Conservation (phyloP, 2,797 vertebrate species). For the Podargus strigoides region DNA sequence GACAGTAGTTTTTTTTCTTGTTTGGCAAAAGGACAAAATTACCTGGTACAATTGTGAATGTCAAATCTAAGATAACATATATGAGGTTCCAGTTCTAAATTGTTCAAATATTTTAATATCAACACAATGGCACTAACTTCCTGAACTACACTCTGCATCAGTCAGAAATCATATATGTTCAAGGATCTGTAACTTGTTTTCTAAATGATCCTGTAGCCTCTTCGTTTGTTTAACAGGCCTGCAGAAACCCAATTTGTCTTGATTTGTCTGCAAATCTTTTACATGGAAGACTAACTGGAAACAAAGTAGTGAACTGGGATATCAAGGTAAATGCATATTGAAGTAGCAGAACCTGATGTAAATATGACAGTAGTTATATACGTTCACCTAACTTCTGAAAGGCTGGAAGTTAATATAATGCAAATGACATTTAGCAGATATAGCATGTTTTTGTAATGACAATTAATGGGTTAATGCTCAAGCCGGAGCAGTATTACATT, state of each 20-base stretch:
- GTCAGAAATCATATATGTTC: neutral
- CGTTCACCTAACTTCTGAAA: neutral
- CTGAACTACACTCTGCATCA: neutral
- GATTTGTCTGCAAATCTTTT: slow-evolving; percentile 91
- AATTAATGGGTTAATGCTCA: neutral
- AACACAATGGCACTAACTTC: neutral
- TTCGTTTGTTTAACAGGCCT: slow-evolving; percentile 79
- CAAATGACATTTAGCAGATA: neutral
- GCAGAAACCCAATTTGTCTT: slow-evolving; percentile 92
- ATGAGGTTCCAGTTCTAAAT: neutral
- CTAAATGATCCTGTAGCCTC: neutral
- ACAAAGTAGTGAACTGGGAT: slow-evolving; percentile 98
- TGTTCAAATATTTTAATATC: neutral
- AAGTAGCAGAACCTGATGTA: neutral
- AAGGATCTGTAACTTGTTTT: neutral
- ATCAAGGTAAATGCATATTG: slow-evolving; percentile 83
- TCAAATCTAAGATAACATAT: neutral
- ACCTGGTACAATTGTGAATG: neutral
- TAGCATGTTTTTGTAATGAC: neutral
- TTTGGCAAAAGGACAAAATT: neutral
- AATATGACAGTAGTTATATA: neutral
- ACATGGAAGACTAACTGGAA: slow-evolving; percentile 94
- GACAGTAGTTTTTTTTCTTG: neutral
- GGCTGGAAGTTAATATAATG: neutral
- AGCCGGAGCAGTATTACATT: neutral